Base-by-base conservation (phyloP, 2,113 vertebrate genomes). In the Pyxicephalus adspersus region DNA sequence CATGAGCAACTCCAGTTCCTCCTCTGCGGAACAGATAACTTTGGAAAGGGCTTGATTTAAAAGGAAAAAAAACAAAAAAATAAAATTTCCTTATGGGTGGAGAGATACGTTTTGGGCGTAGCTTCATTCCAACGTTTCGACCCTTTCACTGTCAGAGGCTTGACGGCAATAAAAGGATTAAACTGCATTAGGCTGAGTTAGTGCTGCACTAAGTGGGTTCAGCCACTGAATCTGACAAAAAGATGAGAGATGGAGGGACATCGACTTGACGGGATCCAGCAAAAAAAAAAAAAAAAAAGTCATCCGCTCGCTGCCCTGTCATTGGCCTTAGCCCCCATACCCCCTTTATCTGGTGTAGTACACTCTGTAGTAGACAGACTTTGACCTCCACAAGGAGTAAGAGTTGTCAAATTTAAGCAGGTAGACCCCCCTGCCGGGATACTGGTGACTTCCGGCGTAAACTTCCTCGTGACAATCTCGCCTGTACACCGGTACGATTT, bases 341-440 rank as follows among this genome's bases (percentile, higher is more conserved):
- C 86, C 89, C 61, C 86, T 94, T 95, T 98, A 99, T 98, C 97
- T 99, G 91, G 98, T 99, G 87, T 99, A 99, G 91, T 99, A 99
- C 88, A 99, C 98, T 97, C 98, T 98, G 96, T 99, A 99, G 93
- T 98, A 99, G 87, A 99, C 98, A 65, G 96, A 96, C 92, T 99
- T 99, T 85, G 98, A 96, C 88, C 98, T 94, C 98, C 98, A 99
- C 88, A 99, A 91, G 45, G 98, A 99, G 86, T 99, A 99, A 84
- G 98, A 99, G 93, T 99, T 99, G 94, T 99, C 97, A 52, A 99
- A 99, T 90, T 99, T 99, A 83, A 99, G 97, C 87, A 99, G 95
- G 88, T 99, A 99, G 85, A 99, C 96, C 26, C 98, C 98, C 63
- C 95, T 94, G 84, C 98, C 98, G 16, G 98, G 98, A 86, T 99